Evolutionary conservation across 2,113 vertebrate genomes (phyloP).

Genomic region (Numenius arquata): DNA sequence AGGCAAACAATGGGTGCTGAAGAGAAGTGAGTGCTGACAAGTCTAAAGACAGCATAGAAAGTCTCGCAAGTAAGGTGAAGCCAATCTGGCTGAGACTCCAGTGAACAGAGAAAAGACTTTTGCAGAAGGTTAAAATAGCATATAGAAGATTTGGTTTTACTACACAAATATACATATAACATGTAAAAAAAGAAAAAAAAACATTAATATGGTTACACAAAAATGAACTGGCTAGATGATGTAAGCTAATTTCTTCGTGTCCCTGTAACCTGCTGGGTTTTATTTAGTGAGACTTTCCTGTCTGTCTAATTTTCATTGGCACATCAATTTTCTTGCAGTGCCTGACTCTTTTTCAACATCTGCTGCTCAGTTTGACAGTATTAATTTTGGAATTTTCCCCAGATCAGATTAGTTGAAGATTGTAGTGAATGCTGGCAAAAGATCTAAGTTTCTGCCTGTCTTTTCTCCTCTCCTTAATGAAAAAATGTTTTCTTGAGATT

Average conservation of each 20-base stretch:
- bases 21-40: not conserved
- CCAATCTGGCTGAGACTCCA: not conserved
- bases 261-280: conserved; percentile 25
- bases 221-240: not conserved
- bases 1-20: not conserved
- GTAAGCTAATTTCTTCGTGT: not conserved
- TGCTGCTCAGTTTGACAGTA: conserved; percentile 64
- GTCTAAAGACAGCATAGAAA: not conserved
- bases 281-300: conserved; percentile 47
- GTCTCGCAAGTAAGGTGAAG: not conserved
- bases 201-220: not conserved
- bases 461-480: not conserved
- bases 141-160: not conserved
- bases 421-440: conserved; percentile 35
- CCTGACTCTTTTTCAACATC: conserved; percentile 62
- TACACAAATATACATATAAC: not conserved
- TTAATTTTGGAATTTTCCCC: conserved; percentile 68
- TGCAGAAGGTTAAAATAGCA: not conserved
- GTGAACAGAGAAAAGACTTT: not conserved
- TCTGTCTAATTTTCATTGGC: conserved; percentile 61
- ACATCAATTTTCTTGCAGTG: conserved; percentile 50
- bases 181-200: not conserved
- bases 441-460: conserved; percentile 7
- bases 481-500: conserved; percentile 45
- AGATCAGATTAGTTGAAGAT: conserved; percentile 53